Base-by-base conservation (phyloP, 2,113 vertebrate species). In the Falcunculus frontatus region DNA sequence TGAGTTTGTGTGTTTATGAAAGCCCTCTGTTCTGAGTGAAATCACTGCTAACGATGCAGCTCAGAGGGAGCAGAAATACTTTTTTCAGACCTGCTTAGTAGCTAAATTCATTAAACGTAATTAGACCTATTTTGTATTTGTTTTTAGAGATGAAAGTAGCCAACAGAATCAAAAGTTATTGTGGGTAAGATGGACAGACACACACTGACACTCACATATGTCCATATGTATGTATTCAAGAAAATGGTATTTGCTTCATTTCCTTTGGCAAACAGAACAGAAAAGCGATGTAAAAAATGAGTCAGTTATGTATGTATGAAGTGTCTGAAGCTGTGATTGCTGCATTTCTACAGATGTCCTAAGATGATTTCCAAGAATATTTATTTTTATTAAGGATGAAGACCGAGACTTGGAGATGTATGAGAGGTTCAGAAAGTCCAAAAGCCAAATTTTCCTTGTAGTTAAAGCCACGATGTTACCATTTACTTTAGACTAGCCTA, bases 381-480 rank as follows among this genome's bases (percentile, higher is more conserved):
- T 59, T 62, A 9, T 32, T 83, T 90, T 83, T 59, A 42, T 60
- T 84, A 52, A 60, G 11, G 22, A 55, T 68, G n/a, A 88, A 67
- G 27, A 62, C 41, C 3, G 6, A 53, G 20, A 76, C 19, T 44
- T 60, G 26, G 65, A 75, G 75, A 53, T 53, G 59, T 0, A 35
- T 1, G 3, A 37, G 22, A 67, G 8, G 23, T 84, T 82, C 63
- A 68, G 9, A 42, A 76, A 76, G 17, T 50, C 62, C 0, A 0
- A 78, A 88, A 30, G 33, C 62, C 32, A 75, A 53, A 50, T 73
- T 80, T 49, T 64, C 33, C 33, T 79, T 50, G 23, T 68, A 55
- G 11, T 39, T 80, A 68, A 1, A 5, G 39, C 47, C 56, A 60
- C 19, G 27, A 32, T 2, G 0, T n/a, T 49, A 25, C 30, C 11